Conservation (phyloP, 2,113 vertebrate genomes). For the Pantherophis guttatus region DNA sequence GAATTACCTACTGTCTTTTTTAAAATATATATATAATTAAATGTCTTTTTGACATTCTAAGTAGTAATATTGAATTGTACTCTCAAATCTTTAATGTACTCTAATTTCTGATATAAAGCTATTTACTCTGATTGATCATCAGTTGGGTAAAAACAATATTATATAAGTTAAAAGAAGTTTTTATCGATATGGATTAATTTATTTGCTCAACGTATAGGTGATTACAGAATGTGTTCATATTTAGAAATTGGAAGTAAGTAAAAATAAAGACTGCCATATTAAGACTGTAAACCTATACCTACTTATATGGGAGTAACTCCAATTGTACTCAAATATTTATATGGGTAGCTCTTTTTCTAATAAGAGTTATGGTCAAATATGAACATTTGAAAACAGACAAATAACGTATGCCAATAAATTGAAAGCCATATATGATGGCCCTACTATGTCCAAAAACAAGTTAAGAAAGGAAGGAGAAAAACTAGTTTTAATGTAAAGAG, state of each 20-base stretch:
- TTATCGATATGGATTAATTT: neutral
- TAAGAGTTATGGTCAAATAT: neutral
- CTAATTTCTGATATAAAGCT: neutral
- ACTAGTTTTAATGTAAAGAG: neutral
- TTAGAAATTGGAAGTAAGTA: neutral
- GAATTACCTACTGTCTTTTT: neutral
- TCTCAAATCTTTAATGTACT: neutral
- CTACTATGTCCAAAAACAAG: neutral
- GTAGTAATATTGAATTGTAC: neutral
- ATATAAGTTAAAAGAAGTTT: neutral
- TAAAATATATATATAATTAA: no score
- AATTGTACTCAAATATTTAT: neutral
- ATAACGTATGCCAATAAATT: neutral
- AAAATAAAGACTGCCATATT: neutral
- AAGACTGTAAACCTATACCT: neutral
- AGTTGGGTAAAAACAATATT: neutral
- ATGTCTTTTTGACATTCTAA: neutral
- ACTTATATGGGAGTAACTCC: neutral
- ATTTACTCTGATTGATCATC: neutral
- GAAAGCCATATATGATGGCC: neutral
- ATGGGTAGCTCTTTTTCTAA: neutral
- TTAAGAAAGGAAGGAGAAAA: neutral
- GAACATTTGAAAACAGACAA: neutral
- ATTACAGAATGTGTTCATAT: neutral
- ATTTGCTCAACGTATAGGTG: neutral